Evolutionary conservation across 92 coral and sea anemone species (phyloP), one percentile per base, ranked within the genome.

Genomic region (Parazoanthus swiftii): DNA sequence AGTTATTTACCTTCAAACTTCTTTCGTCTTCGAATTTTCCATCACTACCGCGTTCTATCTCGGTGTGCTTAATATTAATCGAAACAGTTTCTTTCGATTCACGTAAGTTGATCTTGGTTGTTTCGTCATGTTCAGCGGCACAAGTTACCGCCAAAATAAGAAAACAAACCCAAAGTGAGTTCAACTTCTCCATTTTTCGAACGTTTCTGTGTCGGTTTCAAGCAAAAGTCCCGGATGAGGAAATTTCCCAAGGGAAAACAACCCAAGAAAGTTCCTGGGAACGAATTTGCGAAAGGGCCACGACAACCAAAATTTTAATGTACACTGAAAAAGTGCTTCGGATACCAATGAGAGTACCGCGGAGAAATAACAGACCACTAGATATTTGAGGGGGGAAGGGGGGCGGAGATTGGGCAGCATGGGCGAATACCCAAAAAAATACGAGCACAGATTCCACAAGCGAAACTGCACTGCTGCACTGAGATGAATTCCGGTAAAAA

Each of bases 1-100:
- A 39, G 42, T 54, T 11, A 23, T 63, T 63, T 84, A 84, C 87
- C 87, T 84, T 84, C 79, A 84, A 43, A 84, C 66, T 70, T 35
- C 43, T 48, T 26, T 84, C 87, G 77, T 84, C 87, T 29, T 70
- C 25, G 87, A 84, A 84, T 26, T 50, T 84, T 29, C 87, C 87
- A 21, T 84, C 79, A 29, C 68, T 73, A 44, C 77, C 87, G 5
- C 87, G 78, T 1, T 84, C 87, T 46, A 84, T 42, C 29, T 84
- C 87, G 6, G 87, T 84, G 20, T 84, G 87, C 58, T 44, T 78
- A 14, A 84, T 68, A 70, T 37, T 15, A 46, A 84, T 84, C 42
- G 77, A 26, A 8, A 84, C 87, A 14, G 48, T 71, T 73, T 84
- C 79, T 51, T 43, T 20, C 26, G 79, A 26, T 29, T 84, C 87